Evolutionary conservation across 2,113 vertebrate species (phyloP).

Genomic region (Vulpes lagopus): DNA sequence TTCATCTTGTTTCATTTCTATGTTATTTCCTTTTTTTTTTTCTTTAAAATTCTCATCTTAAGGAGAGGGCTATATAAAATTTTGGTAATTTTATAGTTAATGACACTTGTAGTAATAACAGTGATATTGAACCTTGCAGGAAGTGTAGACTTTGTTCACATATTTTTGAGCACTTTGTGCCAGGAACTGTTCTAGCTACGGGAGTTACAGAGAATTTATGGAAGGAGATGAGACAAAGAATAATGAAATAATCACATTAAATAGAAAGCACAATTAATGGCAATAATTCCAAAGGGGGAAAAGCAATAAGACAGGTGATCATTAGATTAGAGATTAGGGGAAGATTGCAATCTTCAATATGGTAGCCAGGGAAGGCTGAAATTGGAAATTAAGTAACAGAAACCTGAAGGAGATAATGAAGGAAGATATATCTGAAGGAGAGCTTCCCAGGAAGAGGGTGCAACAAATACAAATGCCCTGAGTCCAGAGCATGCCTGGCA

Average conservation of each 20-base stretch:
- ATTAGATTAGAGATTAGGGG: neutral
- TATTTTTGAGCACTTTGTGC: neutral
- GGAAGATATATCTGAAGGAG: neutral
- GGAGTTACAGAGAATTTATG: neutral
- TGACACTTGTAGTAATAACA: neutral
- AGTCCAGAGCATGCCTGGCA: no score
- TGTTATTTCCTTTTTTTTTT: neutral
- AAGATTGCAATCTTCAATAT: neutral
- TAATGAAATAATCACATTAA: neutral
- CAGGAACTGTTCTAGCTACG: neutral
- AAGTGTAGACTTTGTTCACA: neutral
- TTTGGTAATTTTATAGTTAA: neutral
- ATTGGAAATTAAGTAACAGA: neutral
- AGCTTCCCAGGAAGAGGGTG: neutral
- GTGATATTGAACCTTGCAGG: neutral
- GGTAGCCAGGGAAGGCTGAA: neutral
- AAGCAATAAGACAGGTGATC: neutral
- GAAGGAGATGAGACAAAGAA: neutral
- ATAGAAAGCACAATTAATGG: neutral
- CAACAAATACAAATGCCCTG: neutral
- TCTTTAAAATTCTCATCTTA: neutral
- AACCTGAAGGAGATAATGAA: neutral
- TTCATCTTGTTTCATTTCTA: slow-evolving; percentile 1
- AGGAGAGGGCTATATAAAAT: neutral
- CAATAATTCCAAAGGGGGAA: neutral